phyloP scores from a whole-genome alignment of 2,888 invertebrate genomes.

The Macaria liturata region DNA sequence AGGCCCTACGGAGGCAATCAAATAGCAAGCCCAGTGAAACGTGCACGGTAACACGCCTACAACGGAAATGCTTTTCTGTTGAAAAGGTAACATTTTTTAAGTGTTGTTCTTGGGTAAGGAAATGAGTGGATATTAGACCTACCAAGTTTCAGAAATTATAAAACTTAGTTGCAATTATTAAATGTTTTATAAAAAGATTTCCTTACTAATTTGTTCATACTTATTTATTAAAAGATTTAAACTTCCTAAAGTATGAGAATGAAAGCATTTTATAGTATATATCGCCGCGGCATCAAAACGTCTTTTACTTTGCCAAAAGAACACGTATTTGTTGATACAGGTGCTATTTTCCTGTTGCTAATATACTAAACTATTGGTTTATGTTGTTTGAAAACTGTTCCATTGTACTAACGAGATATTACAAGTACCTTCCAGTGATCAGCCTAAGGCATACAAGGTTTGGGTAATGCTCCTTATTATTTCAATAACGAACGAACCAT shows the following conservation, averaged over 20 bases:
- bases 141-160: too few species aligned
- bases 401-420: not conserved
- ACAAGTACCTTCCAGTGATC: constrained; percentile 9
- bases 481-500: constrained; percentile 15
- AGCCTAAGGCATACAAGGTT: constrained; percentile 32
- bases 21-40: constrained; percentile 22
- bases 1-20: constrained; percentile 25
- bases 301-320: too few species aligned
- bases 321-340: too few species aligned
- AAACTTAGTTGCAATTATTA: too few species aligned
- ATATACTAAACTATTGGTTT: too few species aligned
- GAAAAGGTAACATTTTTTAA: constrained; percentile 30
- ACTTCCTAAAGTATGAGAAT: too few species aligned
- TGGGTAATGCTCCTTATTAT: constrained; percentile 27
- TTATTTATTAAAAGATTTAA: too few species aligned
- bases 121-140: not conserved
- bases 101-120: constrained; percentile 22
- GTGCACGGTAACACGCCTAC: constrained; percentile 7
- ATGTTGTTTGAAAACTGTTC: not conserved
- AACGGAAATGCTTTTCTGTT: constrained; percentile 19
- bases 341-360: too few species aligned
- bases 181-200: too few species aligned
- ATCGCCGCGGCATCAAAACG: too few species aligned
- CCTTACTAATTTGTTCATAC: too few species aligned
- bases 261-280: too few species aligned